Base-by-base conservation (phyloP, 2,797 vertebrate species). In the Acanthiza pusilla region DNA sequence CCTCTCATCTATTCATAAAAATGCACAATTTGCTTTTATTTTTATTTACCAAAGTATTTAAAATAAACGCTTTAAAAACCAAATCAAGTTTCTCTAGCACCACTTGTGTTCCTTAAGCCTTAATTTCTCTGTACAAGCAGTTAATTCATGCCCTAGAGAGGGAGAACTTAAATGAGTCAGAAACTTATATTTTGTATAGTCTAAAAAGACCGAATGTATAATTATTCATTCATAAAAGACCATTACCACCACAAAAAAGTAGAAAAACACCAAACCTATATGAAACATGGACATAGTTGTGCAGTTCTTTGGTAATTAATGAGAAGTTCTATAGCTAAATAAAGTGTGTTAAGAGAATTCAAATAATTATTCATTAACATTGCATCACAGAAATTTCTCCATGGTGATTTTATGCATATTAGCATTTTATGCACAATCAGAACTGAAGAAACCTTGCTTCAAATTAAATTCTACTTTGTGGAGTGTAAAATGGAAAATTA, bases 381-480 rank as follows among this genome's bases (percentile, higher is more conserved):
- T 61, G 23, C 53, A 92, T 63, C 77, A 87, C 54, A 84, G 38
- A 85, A 88, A 72, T 57, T 83, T 34, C 16, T 80, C 4, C 36
- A 32, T 54, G 45, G 14, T 70, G 79, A 73, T 92, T 88, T 92
- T 73, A 68, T 45, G 50, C 15, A 21, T 63, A 53, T 78, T 80
- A 78, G 38, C 63, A 76, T 66, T 89, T 81, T 63, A 71, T 74
- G 65, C 60, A 67, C 13, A 84, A 34, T 12, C 20, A 62, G 43
- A 83, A 80, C 11, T 51, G 54, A 84, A 78, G 20, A 81, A 85
- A 73, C 4, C 43, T 81, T 89, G 18, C 63, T 88, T 78, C 63
- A 87, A 19, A 93, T 94, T 88, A 88, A 94, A 60, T 80, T 79
- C 43, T 50, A 47, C 16, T 80, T 85, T 66, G 13, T 55, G 26